These are phyloP conservation scores for Pipra filicauda DNA, from an alignment of 2,113 vertebrate species.

Conservation along the genomic window DNA sequence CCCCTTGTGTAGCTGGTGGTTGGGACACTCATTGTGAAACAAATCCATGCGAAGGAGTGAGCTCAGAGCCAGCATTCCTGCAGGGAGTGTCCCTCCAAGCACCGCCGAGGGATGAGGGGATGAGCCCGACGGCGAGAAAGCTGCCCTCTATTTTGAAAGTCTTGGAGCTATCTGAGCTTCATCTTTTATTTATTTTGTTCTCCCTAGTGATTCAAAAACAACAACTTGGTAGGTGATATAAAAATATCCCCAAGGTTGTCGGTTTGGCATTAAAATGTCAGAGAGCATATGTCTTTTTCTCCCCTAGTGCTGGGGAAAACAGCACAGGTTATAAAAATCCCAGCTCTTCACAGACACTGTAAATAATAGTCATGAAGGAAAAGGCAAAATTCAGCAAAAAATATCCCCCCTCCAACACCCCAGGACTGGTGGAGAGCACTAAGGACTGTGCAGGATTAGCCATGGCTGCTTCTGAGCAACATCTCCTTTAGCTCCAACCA, in stretches of 20 bases:
- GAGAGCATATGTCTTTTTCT: constrained; percentile 42
- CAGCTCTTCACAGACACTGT: not conserved
- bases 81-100: not conserved
- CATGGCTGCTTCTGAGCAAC: not conserved
- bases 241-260: constrained; percentile 46
- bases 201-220: constrained; percentile 4
- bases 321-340: not conserved
- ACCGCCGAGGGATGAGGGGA: accelerated
- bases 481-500: accelerated
- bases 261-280: constrained; percentile 44
- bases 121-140: not conserved
- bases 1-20: not conserved
- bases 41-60: accelerated
- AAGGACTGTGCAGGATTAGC: not conserved
- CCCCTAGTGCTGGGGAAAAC: not conserved
- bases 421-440: accelerated
- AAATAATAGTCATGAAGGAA: constrained; percentile 2
- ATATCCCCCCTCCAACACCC: not conserved
- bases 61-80: accelerated
- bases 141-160: not conserved
- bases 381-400: not conserved
- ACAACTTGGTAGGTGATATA: not conserved
- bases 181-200: constrained; percentile 50
- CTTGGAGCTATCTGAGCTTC: not conserved
- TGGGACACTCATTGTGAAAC: not conserved